Evolutionary conservation across 2,797 vertebrate species (phyloP).

Genomic region (Galaxias olidus): DNA sequence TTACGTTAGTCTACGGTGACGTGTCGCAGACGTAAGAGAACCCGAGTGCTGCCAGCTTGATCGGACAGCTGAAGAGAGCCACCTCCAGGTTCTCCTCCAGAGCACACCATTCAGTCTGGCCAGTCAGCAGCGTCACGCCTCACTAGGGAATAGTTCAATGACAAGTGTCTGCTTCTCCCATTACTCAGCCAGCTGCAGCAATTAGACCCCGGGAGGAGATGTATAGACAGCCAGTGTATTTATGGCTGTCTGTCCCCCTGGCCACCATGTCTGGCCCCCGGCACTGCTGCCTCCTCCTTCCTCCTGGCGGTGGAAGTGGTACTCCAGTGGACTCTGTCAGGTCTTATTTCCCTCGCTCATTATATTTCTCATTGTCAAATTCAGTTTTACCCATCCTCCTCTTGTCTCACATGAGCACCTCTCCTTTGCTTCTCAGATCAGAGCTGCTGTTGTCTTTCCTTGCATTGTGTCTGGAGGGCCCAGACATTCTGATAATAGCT

Average conservation of each 20-base stretch:
- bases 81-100: conserved; percentile 5
- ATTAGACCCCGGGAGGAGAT: conserved; percentile 31
- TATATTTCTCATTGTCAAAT: conserved; percentile 1
- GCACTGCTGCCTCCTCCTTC: not conserved
- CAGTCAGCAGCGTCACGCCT: conserved; percentile 23
- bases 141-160: conserved; percentile 27
- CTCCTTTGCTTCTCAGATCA: no score
- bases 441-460: no score
- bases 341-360: conserved; percentile 13
- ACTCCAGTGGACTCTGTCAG: conserved; percentile 1
- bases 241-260: conserved; percentile 21
- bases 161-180: conserved; percentile 32
- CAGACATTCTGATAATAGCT: no score
- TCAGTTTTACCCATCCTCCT: conserved; percentile 32
- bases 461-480: no score
- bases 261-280: conserved; percentile 1
- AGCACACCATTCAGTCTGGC: conserved; percentile 11
- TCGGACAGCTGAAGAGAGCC: not conserved
- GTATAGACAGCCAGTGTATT: conserved; percentile 35
- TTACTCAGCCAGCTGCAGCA: conserved; percentile 39
- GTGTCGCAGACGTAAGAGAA: no score
- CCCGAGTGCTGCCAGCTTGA: conserved; percentile 7
- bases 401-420: conserved; percentile 30
- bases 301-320: conserved; percentile 3
- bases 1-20: conserved; percentile 10